Conservation (phyloP, 1,140 invertebrate genomes). For the Drosophila aff. region DNA sequence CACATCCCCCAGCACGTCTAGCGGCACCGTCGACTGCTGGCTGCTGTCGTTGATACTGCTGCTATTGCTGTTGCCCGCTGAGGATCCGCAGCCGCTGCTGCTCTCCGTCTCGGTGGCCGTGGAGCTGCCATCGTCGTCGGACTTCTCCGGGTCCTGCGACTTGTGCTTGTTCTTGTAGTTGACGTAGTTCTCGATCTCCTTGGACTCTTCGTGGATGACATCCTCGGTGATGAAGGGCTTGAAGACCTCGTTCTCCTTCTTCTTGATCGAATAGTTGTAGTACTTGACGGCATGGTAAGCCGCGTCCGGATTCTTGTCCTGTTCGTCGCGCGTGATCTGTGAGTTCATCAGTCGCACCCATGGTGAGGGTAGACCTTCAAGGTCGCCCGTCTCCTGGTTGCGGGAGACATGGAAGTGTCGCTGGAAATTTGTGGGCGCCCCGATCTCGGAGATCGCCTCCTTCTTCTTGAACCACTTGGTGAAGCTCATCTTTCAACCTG, state of each 20-base stretch:
- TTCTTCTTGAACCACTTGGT: constrained; percentile 80
- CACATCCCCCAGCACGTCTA: constrained; percentile 72
- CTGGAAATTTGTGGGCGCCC: constrained; percentile 91
- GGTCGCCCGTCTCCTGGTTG: constrained; percentile 90
- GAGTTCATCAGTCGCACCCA: constrained; percentile 93
- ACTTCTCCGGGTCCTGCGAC: constrained; percentile 86
- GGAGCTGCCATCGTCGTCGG: constrained; percentile 71
- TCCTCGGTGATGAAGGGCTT: constrained; percentile 93
- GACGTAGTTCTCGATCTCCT: constrained; percentile 91
- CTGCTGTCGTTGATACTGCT: constrained; percentile 78
- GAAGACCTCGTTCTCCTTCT: constrained; percentile 89
- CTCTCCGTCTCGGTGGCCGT: constrained; percentile 63
- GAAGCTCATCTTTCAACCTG: constrained; percentile 64
- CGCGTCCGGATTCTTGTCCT: constrained; percentile 95
- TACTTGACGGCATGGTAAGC: constrained; percentile 94
- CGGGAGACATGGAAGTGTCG: constrained; percentile 93
- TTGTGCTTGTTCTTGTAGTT: constrained; percentile 89
- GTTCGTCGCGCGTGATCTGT: constrained; percentile 95
- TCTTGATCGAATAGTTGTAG: constrained; percentile 94
- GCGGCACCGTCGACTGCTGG: constrained; percentile 65
- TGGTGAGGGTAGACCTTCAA: constrained; percentile 91
- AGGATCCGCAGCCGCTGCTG: constrained; percentile 71
- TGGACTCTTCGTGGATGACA: constrained; percentile 91
- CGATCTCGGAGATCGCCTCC: constrained; percentile 87
- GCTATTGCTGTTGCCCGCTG: constrained; percentile 72